A percentile compares a stretch with the other conserved stretches of the same genome.
Evolutionary conservation across 2,113 vertebrate genomes (phyloP).

Genomic region (Sylvicapra grimmia): DNA sequence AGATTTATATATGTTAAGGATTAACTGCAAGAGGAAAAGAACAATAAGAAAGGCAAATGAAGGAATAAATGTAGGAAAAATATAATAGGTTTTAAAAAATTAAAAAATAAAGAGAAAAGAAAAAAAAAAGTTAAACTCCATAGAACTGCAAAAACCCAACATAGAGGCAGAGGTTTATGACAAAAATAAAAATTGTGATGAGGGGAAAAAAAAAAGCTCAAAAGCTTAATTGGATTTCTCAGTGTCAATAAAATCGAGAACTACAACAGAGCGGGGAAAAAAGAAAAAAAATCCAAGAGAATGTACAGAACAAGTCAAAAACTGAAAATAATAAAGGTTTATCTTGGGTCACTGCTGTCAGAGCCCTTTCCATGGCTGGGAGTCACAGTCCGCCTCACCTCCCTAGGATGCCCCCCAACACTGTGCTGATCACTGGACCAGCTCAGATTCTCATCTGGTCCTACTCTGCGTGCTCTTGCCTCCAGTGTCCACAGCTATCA

Average conservation of each 20-base stretch:
- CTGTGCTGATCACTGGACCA: neutral
- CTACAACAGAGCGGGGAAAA: neutral
- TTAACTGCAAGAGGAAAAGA: neutral
- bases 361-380: accelerated
- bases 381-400: neutral
- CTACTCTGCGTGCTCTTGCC: neutral
- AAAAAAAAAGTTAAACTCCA: neutral
- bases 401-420: neutral
- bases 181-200: neutral
- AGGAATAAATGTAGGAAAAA: neutral
- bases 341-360: neutral
- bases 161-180: neutral
- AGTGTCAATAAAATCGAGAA: neutral
- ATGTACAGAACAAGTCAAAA: neutral
- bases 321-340: neutral
- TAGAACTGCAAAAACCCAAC: neutral
- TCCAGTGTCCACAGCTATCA: neutral
- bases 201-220: neutral
- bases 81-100: neutral
- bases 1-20: neutral
- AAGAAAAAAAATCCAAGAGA: neutral
- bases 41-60: neutral
- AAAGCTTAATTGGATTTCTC: neutral
- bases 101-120: neutral
- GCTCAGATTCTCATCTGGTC: neutral